Conservation (phyloP, 2,888 invertebrate genomes). For the Pseudococcus longispinus region DNA sequence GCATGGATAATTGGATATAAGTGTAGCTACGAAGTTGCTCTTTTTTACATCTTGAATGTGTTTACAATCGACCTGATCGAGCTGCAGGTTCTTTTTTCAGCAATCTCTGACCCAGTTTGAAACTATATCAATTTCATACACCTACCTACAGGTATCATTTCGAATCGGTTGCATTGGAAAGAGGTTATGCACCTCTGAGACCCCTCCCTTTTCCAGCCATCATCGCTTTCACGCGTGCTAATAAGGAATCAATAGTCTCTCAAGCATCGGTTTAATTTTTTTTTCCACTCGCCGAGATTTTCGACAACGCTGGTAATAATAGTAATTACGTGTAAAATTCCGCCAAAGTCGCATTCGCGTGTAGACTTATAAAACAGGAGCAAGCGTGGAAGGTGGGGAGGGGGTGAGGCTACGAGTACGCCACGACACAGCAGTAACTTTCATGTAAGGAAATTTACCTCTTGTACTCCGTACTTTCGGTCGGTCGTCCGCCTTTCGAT, state of each 20-base stretch:
- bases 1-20: too few species aligned
- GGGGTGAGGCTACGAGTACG: background rate
- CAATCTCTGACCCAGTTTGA: too few species aligned
- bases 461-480: background rate
- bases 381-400: background rate
- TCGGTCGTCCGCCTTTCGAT: background rate
- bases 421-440: background rate
- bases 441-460: conserved; percentile 7
- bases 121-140: too few species aligned
- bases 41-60: too few species aligned
- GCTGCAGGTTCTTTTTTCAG: too few species aligned
- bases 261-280: background rate
- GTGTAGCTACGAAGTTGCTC: too few species aligned
- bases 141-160: background rate
- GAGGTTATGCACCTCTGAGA: background rate
- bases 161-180: background rate
- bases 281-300: background rate
- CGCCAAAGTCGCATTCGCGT: background rate
- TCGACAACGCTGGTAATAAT: conserved; percentile 24
- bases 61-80: too few species aligned
- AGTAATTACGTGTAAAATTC: conserved; percentile 20
- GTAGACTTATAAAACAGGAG: background rate
- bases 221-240: background rate
- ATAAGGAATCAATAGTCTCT: conserved; percentile 1
- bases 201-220: background rate